These are phyloP conservation scores for Pungitius pungitius DNA, from an alignment of 2,113 vertebrate genomes.

Conservation along the genomic window DNA sequence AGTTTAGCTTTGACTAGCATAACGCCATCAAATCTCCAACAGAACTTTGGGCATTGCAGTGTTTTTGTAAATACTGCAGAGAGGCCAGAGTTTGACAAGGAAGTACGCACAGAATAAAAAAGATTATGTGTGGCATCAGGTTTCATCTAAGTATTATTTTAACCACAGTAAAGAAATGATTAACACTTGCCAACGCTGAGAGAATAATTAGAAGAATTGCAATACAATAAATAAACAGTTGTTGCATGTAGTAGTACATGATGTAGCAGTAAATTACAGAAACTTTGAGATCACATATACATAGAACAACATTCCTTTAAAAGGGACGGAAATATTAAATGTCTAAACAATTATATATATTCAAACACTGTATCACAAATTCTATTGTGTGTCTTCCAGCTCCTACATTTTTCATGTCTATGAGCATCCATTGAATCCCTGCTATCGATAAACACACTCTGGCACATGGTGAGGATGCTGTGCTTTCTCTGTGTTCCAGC, in stretches of 20 bases:
- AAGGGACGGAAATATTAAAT: not conserved
- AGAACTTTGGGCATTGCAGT: not conserved
- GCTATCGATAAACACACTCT: not conserved
- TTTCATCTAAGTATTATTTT: not conserved
- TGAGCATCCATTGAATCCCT: not conserved
- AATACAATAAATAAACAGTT: not conserved
- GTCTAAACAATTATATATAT: not conserved
- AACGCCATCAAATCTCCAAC: not conserved
- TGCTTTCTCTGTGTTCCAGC: slow-evolving; percentile 75
- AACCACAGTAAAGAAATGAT: not conserved
- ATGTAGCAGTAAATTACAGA: not conserved
- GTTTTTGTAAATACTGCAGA: not conserved
- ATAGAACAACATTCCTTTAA: not conserved
- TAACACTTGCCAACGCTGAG: not conserved
- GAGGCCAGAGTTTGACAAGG: not conserved
- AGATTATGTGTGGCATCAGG: not conserved
- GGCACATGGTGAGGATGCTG: not conserved
- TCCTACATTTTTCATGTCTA: not conserved
- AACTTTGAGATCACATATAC: not conserved
- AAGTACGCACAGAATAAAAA: too few species aligned
- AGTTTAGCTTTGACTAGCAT: not conserved
- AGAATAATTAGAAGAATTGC: not conserved
- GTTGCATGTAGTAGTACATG: not conserved
- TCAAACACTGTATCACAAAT: not conserved
- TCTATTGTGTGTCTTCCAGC: not conserved